These are phyloP conservation scores for Lutraria rhynchaena DNA, from an alignment of 1,140 invertebrate species.

Conservation along the genomic window DNA sequence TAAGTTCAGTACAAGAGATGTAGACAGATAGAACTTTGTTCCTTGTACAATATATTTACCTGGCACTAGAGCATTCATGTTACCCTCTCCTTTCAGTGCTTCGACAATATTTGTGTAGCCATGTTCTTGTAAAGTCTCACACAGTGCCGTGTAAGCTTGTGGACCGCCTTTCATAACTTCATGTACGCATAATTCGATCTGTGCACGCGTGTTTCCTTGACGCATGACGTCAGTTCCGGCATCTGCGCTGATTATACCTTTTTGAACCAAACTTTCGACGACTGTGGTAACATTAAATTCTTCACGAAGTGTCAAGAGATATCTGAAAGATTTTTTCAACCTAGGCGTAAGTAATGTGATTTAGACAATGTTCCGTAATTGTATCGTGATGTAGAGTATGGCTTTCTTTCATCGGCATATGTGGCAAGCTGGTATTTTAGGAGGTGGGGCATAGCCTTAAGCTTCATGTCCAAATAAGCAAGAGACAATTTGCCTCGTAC, in stretches of 20 bases:
- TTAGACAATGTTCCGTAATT: too few species aligned
- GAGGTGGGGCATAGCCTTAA: too few species aligned
- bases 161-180: conserved; percentile 54
- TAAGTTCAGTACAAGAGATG: too few species aligned
- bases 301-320: conserved; percentile 49
- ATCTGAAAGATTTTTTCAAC: too few species aligned
- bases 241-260: conserved; percentile 46
- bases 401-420: too few species aligned
- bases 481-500: too few species aligned
- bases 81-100: conserved; percentile 28
- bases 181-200: conserved; percentile 53
- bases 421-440: too few species aligned
- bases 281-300: conserved; percentile 50
- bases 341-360: too few species aligned
- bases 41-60: too few species aligned
- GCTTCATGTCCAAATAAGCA: too few species aligned
- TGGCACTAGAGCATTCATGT: conserved; percentile 1
- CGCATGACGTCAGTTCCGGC: conserved; percentile 54
- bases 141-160: conserved; percentile 33
- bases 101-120: conserved; percentile 55
- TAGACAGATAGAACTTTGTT: too few species aligned
- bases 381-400: too few species aligned
- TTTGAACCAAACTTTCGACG: conserved; percentile 49
- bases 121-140: conserved; percentile 49
- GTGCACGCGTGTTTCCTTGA: conserved; percentile 45